Evolutionary conservation across 2,888 invertebrate genomes (phyloP), one percentile per base, ranked within the genome.

Genomic region (Dryobotodes eremita): DNA sequence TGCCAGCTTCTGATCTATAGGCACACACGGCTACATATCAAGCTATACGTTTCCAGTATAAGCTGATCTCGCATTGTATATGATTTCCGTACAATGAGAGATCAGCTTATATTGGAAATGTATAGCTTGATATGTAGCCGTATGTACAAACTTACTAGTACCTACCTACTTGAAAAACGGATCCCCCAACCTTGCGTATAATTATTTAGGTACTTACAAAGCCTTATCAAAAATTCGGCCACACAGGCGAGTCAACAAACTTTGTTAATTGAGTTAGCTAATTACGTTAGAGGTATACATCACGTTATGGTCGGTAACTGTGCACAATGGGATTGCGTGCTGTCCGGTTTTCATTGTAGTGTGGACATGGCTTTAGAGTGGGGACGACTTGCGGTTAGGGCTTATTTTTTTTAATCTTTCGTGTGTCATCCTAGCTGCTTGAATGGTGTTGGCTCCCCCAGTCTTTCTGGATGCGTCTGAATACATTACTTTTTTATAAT

Each of bases 311-410:
- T 89, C 57, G 70, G 69, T 89, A 79, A 64, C 36, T 75, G 26
- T 82, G 70, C 69, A 91, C 91, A 91, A 91, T 90, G 62, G 70
- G 82, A 85, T 79, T 87, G 88, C 87, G 69, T 65, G 61, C 31
- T 81, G 85, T 81, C 84, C 85, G 82, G 83, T 82, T 80, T 71
- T 71, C 68, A 77, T 80, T 83, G 75, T 83, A 55, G 62, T 78
- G 70, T 75, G 71, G 42, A 53, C 50, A 55, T 53, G 72, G 69
- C 53, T 70, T 82, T 85, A 72, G 73, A 81, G 42, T 17, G 61
- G 55, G 17, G 15, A 15, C 17, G 26, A 23, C 23, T 74, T 59
- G 50, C 57, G 36, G 26, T 48, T 55, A 73, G 36, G 57, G 11
- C 1, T 42, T n/a, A 53, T 64, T 64, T 70, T 46, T 11, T 46